Percentiles rank a stretch among this genome's conserved stretches.
phyloP scores from a whole-genome alignment of 2,797 vertebrate species.

The Otus scops region DNA sequence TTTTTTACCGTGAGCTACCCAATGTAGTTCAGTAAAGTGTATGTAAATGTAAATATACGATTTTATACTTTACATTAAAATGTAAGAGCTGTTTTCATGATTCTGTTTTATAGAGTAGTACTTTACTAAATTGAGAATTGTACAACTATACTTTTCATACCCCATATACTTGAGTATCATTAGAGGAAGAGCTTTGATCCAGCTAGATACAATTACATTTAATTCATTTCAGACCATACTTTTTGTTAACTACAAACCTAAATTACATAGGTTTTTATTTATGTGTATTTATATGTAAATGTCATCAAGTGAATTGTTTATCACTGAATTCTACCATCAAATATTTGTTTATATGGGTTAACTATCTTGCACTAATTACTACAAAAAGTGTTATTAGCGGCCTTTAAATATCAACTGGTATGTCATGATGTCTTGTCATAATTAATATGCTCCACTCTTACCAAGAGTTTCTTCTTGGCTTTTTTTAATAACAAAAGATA shows the following conservation, averaged over 20 bases:
- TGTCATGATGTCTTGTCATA: constrained; percentile 4
- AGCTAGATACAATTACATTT: constrained; percentile 24
- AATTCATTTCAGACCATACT: constrained; percentile 39
- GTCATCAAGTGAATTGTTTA: constrained; percentile 62
- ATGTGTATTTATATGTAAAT: constrained; percentile 70
- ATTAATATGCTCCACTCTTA: neutral
- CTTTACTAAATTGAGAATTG: constrained; percentile 22
- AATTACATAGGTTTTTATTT: constrained; percentile 59
- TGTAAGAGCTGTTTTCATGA: constrained; percentile 50
- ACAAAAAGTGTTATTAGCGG: constrained; percentile 49
- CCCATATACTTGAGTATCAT: neutral
- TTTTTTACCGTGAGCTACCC: constrained; percentile 33
- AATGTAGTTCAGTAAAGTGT: constrained; percentile 47
- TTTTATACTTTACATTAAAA: constrained; percentile 68
- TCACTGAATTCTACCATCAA: constrained; percentile 33
- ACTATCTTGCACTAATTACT: constrained; percentile 49
- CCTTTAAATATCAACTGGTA: constrained; percentile 7
- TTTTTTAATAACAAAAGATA: constrained; percentile 12
- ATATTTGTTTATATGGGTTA: constrained; percentile 39
- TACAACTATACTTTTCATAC: neutral
- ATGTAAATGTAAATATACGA: constrained; percentile 45
- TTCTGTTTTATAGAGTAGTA: constrained; percentile 57
- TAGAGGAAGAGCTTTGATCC: constrained; percentile 10
- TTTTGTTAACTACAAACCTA: constrained; percentile 46
- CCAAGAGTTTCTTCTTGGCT: neutral